phyloP scores from a whole-genome alignment of 2,888 invertebrate species.

The Phyto melanocephala region DNA sequence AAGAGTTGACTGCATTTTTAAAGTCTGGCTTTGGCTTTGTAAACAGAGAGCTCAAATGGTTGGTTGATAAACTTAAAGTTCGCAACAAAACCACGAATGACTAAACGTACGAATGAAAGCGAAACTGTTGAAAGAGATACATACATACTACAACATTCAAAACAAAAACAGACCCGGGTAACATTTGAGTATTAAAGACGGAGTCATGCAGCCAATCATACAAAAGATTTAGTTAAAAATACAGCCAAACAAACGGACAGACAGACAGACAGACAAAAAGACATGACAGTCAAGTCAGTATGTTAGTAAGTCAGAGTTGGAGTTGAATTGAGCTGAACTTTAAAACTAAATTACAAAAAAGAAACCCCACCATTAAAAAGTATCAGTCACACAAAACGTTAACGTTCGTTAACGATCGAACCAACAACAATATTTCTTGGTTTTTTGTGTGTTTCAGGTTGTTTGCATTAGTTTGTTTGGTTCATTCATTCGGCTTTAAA shows the following conservation, averaged over 20 bases:
- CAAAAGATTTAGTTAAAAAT: background rate
- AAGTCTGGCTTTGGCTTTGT: slow-evolving; percentile 5
- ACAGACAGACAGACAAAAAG: background rate
- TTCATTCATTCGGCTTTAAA: slow-evolving; percentile 37
- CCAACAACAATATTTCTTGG: slow-evolving; percentile 15
- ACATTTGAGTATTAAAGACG: slow-evolving; percentile 3
- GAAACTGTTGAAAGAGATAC: slow-evolving; percentile 38
- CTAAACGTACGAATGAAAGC: slow-evolving; percentile 36
- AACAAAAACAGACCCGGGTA: background rate
- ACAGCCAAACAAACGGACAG: background rate
- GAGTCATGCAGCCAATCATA: background rate
- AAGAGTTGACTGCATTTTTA: slow-evolving; percentile 21
- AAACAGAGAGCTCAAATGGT: slow-evolving; percentile 32
- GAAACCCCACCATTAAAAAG: background rate
- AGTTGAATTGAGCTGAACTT: slow-evolving; percentile 62
- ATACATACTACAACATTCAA: slow-evolving; percentile 13
- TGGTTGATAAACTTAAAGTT: background rate
- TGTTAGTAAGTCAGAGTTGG: slow-evolving; percentile 60
- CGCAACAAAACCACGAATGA: slow-evolving; percentile 24
- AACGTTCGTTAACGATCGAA: slow-evolving; percentile 55
- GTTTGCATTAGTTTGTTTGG: slow-evolving; percentile 25
- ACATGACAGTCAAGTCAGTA: slow-evolving; percentile 24
- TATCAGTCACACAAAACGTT: slow-evolving; percentile 28
- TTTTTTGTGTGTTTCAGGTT: slow-evolving; percentile 15
- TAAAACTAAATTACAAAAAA: slow-evolving; percentile 21